Evolutionary conservation across 2,113 vertebrate genomes (phyloP).

Genomic region (Lepus europaeus): DNA sequence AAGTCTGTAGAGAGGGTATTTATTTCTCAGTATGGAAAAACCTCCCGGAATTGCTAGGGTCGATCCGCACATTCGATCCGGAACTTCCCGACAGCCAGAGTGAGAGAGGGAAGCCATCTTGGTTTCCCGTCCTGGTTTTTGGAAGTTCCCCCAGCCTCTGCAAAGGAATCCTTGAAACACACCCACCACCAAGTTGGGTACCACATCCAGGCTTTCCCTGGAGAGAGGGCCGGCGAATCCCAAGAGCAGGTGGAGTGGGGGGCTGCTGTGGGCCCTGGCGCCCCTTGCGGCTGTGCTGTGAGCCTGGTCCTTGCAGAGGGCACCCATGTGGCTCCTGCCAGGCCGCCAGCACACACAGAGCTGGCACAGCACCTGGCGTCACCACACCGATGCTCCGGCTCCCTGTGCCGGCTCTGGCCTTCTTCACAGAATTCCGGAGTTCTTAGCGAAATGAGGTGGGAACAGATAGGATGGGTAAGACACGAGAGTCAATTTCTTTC

Average conservation of each 20-base stretch:
- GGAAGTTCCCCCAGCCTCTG: neutral
- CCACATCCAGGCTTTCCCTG: neutral
- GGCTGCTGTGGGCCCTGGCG: neutral
- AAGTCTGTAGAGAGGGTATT: neutral
- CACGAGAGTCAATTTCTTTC: neutral
- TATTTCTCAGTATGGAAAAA: neutral
- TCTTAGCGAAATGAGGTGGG: neutral
- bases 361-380: neutral
- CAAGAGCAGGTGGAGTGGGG: neutral
- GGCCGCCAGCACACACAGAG: neutral
- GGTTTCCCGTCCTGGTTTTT: too few species aligned
- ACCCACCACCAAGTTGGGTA: neutral
- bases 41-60: neutral
- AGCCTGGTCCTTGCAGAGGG: neutral
- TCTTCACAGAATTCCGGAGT: neutral
- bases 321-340: neutral
- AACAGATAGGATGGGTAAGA: neutral
- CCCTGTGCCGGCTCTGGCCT: neutral
- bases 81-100: constrained; percentile 28
- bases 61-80: neutral
- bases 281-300: neutral
- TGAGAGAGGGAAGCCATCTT: neutral
- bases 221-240: neutral
- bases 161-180: neutral
- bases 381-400: neutral